A percentile compares a stretch with the other conserved stretches of the same genome.
These are phyloP conservation scores for Epizoanthus stellaris DNA, from an alignment of 92 coral and sea anemone genomes.

Conservation along the genomic window DNA sequence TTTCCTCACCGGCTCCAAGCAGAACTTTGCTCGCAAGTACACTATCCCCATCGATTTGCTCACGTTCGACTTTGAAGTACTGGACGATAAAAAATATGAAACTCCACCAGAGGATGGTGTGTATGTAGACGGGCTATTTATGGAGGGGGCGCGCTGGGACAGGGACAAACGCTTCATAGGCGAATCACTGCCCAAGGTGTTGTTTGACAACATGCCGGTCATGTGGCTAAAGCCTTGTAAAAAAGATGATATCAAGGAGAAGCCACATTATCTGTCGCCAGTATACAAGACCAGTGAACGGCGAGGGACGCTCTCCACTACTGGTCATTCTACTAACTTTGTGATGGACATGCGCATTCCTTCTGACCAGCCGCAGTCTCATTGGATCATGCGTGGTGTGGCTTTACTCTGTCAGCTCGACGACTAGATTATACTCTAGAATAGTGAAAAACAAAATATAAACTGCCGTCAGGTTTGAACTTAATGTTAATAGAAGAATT, in stretches of 20 bases:
- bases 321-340: slow-evolving; percentile 99
- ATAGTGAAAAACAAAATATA: background rate
- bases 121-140: slow-evolving; percentile 90
- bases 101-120: slow-evolving; percentile 98
- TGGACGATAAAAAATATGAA: slow-evolving; percentile 90
- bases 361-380: slow-evolving; percentile 98
- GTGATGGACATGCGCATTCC: slow-evolving; percentile 99
- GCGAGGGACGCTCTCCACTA: slow-evolving; percentile 97
- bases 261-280: slow-evolving; percentile 95
- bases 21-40: slow-evolving; percentile 97
- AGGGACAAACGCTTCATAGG: slow-evolving; percentile 84
- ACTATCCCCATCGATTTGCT: slow-evolving; percentile 96
- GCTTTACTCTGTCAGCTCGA: slow-evolving; percentile 97
- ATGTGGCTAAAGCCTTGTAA: slow-evolving; percentile 98
- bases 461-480: background rate
- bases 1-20: slow-evolving; percentile 97
- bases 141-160: slow-evolving; percentile 99
- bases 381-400: slow-evolving; percentile 99
- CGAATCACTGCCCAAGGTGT: slow-evolving; percentile 89
- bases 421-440: slow-evolving; percentile 53
- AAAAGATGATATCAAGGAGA: slow-evolving; percentile 86
- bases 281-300: slow-evolving; percentile 98
- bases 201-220: slow-evolving; percentile 90
- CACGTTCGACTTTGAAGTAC: slow-evolving; percentile 91
- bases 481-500: background rate